Evolutionary conservation across 2,113 vertebrate species (phyloP).

Genomic region (Dunckerocampus dactyliophorus): DNA sequence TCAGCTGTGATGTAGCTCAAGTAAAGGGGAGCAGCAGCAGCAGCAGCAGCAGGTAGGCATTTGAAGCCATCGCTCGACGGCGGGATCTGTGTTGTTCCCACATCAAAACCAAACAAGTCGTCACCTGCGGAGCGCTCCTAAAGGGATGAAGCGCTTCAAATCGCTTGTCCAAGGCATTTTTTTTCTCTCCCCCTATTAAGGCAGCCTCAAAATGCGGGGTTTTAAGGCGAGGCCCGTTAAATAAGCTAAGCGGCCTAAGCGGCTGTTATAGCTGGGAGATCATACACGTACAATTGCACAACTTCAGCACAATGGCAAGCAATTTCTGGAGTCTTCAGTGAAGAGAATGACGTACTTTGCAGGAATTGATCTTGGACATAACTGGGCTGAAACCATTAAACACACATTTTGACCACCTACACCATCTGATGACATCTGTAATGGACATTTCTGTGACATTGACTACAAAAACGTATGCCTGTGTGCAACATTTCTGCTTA

Average conservation of each 20-base stretch:
- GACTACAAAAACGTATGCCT: too few relatives aligned
- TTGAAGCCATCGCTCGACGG: conserved; percentile 93
- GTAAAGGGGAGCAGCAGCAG: conserved; percentile 64
- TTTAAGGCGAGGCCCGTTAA: conserved; percentile 75
- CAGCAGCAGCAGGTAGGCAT: conserved; percentile 72
- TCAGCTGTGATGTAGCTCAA: conserved; percentile 97
- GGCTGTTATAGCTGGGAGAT: conserved; percentile 69
- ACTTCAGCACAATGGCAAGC: conserved; percentile 29
- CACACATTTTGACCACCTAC: not conserved
- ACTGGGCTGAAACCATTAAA: too few relatives aligned
- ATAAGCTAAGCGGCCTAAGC: conserved; percentile 66
- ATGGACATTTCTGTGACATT: not conserved
- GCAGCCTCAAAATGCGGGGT: conserved; percentile 56
- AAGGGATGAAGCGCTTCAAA: conserved; percentile 98
- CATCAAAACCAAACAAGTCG: conserved; percentile 89
- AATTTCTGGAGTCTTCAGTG: conserved; percentile 49
- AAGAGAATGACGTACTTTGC: conserved; percentile 14
- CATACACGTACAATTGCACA: conserved; percentile 42
- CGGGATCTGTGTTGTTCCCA: conserved; percentile 93
- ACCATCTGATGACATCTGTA: not conserved
- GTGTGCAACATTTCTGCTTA: too few relatives aligned
- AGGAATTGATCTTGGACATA: not conserved
- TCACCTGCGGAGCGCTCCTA: conserved; percentile 96
- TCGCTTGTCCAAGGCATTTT: conserved; percentile 97
- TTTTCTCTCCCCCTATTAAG: conserved; percentile 83